Evolutionary conservation across 2,888 invertebrate species (phyloP).

Genomic region (Trilocha varians): DNA sequence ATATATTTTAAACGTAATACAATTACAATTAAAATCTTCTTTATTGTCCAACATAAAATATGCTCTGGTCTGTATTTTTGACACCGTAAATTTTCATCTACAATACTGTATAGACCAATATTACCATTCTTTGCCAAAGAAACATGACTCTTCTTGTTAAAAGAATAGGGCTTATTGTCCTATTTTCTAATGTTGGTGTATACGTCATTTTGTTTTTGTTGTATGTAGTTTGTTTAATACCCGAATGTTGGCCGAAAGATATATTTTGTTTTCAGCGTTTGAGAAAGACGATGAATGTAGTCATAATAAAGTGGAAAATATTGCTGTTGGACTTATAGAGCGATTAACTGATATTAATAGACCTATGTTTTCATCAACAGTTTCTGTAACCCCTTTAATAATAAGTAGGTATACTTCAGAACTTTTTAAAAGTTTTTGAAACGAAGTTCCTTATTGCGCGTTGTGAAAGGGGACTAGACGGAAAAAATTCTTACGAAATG

Average conservation of each 20-base stretch:
- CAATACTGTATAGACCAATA: neutral
- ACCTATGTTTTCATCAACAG: too few relatives aligned
- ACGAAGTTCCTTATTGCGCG: too few relatives aligned
- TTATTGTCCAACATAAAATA: constrained; percentile 51
- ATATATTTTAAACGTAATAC: neutral
- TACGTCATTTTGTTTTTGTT: neutral
- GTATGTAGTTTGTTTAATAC: constrained; percentile 2
- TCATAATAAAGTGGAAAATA: neutral
- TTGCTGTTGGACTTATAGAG: too few relatives aligned
- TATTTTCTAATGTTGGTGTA: neutral
- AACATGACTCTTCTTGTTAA: neutral
- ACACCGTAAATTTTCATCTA: constrained; percentile 14
- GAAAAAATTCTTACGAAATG: too few relatives aligned
- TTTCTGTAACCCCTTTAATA: too few relatives aligned
- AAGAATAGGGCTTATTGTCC: neutral
- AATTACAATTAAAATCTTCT: constrained; percentile 51
- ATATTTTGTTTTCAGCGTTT: constrained; percentile 5
- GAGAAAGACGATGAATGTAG: neutral
- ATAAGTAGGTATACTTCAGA: too few relatives aligned
- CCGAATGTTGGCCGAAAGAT: constrained; percentile 4
- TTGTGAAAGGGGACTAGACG: too few relatives aligned
- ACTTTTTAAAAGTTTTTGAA: too few relatives aligned
- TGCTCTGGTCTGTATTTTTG: constrained; percentile 47
- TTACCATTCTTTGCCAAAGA: neutral
- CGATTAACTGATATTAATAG: neutral